phyloP scores from a whole-genome alignment of 2,888 invertebrate species.

The Cerceris ruficornis region DNA sequence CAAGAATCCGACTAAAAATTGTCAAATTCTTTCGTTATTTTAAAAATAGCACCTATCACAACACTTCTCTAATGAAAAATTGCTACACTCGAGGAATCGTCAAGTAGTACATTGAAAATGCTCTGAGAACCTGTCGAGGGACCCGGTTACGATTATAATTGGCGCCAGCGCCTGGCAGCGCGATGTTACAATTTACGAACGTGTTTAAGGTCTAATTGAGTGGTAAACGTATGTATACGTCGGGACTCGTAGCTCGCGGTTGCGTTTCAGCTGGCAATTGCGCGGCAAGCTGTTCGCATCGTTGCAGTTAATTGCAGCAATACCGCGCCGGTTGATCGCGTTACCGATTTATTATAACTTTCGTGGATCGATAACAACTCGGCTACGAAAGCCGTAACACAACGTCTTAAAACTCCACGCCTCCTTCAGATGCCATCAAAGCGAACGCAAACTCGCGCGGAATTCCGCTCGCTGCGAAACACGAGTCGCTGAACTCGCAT shows the following conservation, averaged over 20 bases:
- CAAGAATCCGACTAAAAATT: too few relatives aligned
- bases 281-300: slow-evolving; percentile 24
- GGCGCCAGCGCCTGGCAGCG: not conserved
- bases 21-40: too few relatives aligned
- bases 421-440: too few relatives aligned
- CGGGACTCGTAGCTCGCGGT: not conserved
- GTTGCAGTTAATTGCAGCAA: slow-evolving; percentile 52
- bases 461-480: not conserved
- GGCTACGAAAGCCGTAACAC: not conserved
- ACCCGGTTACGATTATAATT: not conserved
- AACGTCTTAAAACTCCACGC: too few relatives aligned
- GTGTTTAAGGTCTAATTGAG: slow-evolving; percentile 45
- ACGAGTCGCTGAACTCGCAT: not conserved
- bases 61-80: too few relatives aligned
- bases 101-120: too few relatives aligned
- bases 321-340: slow-evolving; percentile 47
- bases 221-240: slow-evolving; percentile 30
- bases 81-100: too few relatives aligned
- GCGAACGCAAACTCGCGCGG: not conserved
- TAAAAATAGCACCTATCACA: too few relatives aligned
- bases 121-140: too few relatives aligned
- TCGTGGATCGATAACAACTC: slow-evolving; percentile 52
- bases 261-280: slow-evolving; percentile 54
- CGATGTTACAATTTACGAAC: not conserved
- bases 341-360: slow-evolving; percentile 51